phyloP scores from a whole-genome alignment of 1,140 invertebrate species.

The Nomia melanderi region DNA sequence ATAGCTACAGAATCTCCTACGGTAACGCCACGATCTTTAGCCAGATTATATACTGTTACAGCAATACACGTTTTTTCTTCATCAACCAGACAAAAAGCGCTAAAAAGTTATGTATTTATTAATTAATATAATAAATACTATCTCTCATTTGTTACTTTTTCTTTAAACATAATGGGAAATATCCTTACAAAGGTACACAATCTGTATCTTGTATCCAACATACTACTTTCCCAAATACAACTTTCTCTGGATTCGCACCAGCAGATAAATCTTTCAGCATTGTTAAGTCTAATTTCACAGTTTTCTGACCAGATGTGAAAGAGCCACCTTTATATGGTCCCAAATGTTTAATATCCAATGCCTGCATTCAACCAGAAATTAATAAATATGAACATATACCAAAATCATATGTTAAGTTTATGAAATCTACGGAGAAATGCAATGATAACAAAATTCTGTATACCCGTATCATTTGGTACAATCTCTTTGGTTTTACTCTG shows the following conservation, averaged over 20 bases:
- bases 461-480: constrained; percentile 85
- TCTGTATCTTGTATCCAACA: constrained; percentile 89
- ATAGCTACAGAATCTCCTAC: constrained; percentile 92
- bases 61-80: constrained; percentile 86
- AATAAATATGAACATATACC: constrained; percentile 60
- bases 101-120: constrained; percentile 78
- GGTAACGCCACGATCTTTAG: constrained; percentile 89
- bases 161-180: background rate
- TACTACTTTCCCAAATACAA: constrained; percentile 90
- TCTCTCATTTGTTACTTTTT: background rate
- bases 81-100: constrained; percentile 91
- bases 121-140: constrained; percentile 15
- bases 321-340: constrained; percentile 84
- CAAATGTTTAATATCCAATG: constrained; percentile 82
- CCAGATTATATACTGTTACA: constrained; percentile 92
- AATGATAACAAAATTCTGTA: constrained; percentile 25
- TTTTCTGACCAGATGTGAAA: constrained; percentile 81
- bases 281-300: constrained; percentile 81
- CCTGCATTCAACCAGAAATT: constrained; percentile 73
- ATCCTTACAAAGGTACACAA: constrained; percentile 89
- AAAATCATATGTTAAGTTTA: constrained; percentile 48
- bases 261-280: constrained; percentile 80
- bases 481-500: constrained; percentile 87
- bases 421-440: background rate
- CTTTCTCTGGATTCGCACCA: constrained; percentile 85